Percentiles rank a stretch among this genome's conserved stretches.
These are phyloP conservation scores for Plemyria rubiginata DNA, from an alignment of 2,888 invertebrate species.

Conservation along the genomic window DNA sequence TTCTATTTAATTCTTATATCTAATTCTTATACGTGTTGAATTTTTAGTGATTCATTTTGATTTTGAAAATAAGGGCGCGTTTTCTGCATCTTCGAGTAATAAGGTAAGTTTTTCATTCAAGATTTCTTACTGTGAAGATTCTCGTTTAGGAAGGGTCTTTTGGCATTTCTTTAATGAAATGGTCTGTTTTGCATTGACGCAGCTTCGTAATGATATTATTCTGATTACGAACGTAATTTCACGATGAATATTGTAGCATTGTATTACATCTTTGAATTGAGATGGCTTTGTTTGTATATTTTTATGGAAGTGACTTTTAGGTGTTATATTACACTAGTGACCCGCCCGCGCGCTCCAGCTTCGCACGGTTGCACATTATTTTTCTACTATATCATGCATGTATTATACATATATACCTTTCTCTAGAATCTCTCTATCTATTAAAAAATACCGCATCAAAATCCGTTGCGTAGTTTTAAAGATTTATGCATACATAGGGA, in stretches of 20 bases:
- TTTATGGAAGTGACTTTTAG: not conserved
- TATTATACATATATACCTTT: too few relatives aligned
- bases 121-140: constrained; percentile 35
- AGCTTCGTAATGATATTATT: constrained; percentile 41
- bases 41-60: constrained; percentile 17
- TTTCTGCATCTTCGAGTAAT: constrained; percentile 29
- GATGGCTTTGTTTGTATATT: not conserved
- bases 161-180: constrained; percentile 50
- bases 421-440: too few relatives aligned
- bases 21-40: not conserved
- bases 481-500: too few relatives aligned
- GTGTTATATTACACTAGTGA: too few relatives aligned
- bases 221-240: constrained; percentile 42
- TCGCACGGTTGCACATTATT: too few relatives aligned
- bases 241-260: constrained; percentile 19
- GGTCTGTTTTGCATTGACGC: constrained; percentile 49
- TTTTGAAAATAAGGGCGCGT: constrained; percentile 1
- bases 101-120: constrained; percentile 43
- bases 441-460: too few relatives aligned
- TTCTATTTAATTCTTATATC: not conserved
- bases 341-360: too few relatives aligned
- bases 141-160: constrained; percentile 44
- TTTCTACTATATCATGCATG: too few relatives aligned
- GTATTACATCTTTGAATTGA: constrained; percentile 3
- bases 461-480: too few relatives aligned